These are phyloP conservation scores for Hycleus cichorii DNA, from an alignment of 1,140 invertebrate species.

Conservation along the genomic window DNA sequence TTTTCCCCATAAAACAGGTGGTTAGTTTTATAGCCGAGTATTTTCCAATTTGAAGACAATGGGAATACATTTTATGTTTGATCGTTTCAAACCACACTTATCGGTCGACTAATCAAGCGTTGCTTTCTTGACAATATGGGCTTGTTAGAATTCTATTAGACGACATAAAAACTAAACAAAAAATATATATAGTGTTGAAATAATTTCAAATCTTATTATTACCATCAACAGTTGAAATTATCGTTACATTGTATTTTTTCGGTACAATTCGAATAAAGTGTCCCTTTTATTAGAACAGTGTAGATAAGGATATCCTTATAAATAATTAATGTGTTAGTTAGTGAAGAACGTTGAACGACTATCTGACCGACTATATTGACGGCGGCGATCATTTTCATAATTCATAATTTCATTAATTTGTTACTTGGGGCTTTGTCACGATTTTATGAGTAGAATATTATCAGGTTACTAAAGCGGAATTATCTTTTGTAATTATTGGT, in stretches of 20 bases:
- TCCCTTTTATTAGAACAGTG: not conserved
- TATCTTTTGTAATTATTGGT: constrained; percentile 40
- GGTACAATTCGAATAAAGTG: no score
- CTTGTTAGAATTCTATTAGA: no score
- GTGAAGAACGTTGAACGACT: constrained; percentile 2
- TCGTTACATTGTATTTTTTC: no score
- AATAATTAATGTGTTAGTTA: constrained; percentile 5
- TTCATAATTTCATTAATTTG: constrained; percentile 45
- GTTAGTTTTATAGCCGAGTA: no score
- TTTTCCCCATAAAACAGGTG: no score
- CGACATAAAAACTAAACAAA: no score
- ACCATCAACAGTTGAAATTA: no score
- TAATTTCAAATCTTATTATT: no score
- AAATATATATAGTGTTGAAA: no score
- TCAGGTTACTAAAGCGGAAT: constrained; percentile 39
- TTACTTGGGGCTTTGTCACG: constrained; percentile 43
- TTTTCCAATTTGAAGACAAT: no score
- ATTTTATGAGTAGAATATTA: constrained; percentile 41
- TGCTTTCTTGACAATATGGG: not conserved
- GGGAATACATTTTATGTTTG: no score
- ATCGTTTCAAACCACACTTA: constrained; percentile 4
- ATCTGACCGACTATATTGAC: constrained; percentile 30
- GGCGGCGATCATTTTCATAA: constrained; percentile 43
- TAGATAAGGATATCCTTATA: constrained; percentile 4
- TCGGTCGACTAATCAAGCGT: constrained; percentile 12